Conservation (phyloP, 2,888 invertebrate species). For the Drosophila subquinaria region DNA sequence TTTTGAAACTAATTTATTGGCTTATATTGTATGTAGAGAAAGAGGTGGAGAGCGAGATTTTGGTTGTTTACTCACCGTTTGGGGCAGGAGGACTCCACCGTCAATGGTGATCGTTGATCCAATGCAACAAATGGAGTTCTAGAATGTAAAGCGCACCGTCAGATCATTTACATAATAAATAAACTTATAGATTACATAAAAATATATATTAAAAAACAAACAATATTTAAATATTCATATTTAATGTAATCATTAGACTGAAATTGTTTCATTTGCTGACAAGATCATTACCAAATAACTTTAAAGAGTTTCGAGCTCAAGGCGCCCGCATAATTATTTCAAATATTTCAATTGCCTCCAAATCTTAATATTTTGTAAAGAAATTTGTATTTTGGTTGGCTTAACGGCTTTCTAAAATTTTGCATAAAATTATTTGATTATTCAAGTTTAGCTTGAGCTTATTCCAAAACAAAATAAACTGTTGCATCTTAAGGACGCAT, state of each 20-base stretch:
- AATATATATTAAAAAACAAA: background rate
- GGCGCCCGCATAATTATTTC: constrained; percentile 48
- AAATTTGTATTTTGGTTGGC: background rate
- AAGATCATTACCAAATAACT: constrained; percentile 36
- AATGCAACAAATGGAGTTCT: constrained; percentile 86
- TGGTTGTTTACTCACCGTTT: constrained; percentile 81
- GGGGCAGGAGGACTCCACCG: constrained; percentile 86
- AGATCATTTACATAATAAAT: background rate
- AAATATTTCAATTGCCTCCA: constrained; percentile 14
- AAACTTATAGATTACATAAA: background rate
- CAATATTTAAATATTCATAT: no score
- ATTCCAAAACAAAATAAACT: constrained; percentile 53
- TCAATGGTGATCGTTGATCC: constrained; percentile 86
- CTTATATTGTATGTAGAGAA: constrained; percentile 23
- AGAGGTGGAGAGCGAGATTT: background rate
- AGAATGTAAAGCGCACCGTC: constrained; percentile 17
- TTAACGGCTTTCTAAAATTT: constrained; percentile 6
- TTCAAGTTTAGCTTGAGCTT: background rate
- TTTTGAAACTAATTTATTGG: constrained; percentile 72
- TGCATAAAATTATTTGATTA: background rate
- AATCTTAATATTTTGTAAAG: constrained; percentile 6
- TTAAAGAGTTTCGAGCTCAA: background rate
- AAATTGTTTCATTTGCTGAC: background rate
- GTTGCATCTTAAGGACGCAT: constrained; percentile 47
- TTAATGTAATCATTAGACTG: background rate